Conservation (phyloP, 2,888 invertebrate genomes). For the Tiliacea aurago region DNA sequence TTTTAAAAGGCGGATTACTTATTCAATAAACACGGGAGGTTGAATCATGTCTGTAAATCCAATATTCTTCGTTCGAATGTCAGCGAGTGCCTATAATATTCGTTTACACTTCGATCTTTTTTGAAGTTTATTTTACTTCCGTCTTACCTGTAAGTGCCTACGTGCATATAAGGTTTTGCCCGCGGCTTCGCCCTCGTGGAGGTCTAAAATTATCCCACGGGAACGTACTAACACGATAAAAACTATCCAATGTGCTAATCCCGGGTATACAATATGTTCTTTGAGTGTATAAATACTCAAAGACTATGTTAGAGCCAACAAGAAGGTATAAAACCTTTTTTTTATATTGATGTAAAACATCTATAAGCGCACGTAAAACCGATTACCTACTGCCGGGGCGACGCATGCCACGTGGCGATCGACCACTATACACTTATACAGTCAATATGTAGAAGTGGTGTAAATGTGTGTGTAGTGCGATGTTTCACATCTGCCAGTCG, state of each 20-base stretch:
- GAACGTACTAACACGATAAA: neutral
- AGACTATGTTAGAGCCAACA: too few species aligned
- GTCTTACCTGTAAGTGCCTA: neutral
- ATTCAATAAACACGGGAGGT: conserved; percentile 64
- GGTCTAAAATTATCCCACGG: neutral
- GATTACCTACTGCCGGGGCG: too few species aligned
- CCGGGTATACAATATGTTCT: too few species aligned
- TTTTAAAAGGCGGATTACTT: conserved; percentile 45
- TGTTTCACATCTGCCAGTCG: too few species aligned
- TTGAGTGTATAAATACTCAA: too few species aligned
- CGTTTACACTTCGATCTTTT: conserved; percentile 60
- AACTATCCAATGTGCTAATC: neutral
- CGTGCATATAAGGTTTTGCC: neutral
- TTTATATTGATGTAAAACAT: too few species aligned
- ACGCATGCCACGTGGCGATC: too few species aligned
- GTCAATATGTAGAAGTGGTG: too few species aligned
- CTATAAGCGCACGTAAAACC: too few species aligned
- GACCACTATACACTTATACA: too few species aligned
- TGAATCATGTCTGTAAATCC: conserved; percentile 61
- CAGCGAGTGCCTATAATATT: conserved; percentile 61
- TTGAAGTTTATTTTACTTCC: conserved; percentile 46
- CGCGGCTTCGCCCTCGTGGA: neutral
- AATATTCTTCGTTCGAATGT: conserved; percentile 66
- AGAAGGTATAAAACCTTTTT: too few species aligned
- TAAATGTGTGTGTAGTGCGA: too few species aligned